These are phyloP conservation scores for Microctonus aethiopoides DNA, from an alignment of 2,888 invertebrate species.

Conservation along the genomic window DNA sequence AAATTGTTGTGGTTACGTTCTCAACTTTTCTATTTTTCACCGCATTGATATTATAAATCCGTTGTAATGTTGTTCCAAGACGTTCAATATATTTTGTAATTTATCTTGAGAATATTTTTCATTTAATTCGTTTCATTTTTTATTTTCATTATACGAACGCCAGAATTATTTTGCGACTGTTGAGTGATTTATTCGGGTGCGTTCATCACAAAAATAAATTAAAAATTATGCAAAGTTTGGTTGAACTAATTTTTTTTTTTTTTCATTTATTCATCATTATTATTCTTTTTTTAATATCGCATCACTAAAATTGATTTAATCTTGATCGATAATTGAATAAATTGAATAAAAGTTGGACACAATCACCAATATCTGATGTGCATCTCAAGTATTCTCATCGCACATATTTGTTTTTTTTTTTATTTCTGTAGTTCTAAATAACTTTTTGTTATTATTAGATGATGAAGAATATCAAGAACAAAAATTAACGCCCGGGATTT, in stretches of 20 bases:
- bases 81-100: neutral
- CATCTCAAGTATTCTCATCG: neutral
- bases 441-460: slow-evolving; percentile 17
- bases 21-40: neutral
- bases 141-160: neutral
- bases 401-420: neutral
- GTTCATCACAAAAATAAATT: slow-evolving; percentile 7
- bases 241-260: no score
- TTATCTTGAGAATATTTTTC: neutral
- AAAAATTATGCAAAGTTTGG: neutral
- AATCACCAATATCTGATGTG: neutral
- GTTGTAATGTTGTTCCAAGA: neutral
- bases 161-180: neutral
- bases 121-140: neutral
- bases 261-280: no score
- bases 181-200: slow-evolving; percentile 13
- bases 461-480: neutral
- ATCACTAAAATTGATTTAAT: neutral
- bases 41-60: neutral
- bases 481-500: neutral
- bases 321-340: neutral
- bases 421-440: neutral
- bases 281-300: neutral
- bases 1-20: neutral
- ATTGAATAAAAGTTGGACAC: neutral